Evolutionary conservation across 1,140 invertebrate species (phyloP).

Genomic region (Geopemphigus sp.): DNA sequence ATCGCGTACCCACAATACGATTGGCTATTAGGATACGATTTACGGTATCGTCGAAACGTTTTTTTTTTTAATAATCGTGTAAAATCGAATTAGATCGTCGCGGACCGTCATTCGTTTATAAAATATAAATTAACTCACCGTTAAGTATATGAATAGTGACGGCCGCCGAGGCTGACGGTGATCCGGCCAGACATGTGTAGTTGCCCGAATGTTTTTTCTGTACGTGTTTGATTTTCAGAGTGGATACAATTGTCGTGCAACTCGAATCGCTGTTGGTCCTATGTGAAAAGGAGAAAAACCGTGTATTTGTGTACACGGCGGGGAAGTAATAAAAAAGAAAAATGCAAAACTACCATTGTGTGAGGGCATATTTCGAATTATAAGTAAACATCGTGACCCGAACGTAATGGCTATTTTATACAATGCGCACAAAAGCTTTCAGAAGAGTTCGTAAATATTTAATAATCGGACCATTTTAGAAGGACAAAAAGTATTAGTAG

Average conservation of each 20-base stretch:
- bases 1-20: too few relatives aligned
- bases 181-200: conserved; percentile 58
- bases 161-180: conserved; percentile 56
- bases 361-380: background rate
- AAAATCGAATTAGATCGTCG: too few relatives aligned
- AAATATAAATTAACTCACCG: conserved; percentile 55
- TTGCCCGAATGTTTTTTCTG: conserved; percentile 58
- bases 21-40: too few relatives aligned
- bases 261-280: conserved; percentile 55
- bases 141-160: conserved; percentile 61
- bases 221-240: conserved; percentile 57
- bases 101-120: too few relatives aligned
- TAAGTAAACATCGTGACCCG: background rate
- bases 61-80: too few relatives aligned
- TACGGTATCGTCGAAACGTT: too few relatives aligned
- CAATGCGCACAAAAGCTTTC: background rate
- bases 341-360: background rate
- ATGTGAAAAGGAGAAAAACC: background rate
- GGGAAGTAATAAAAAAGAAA: background rate
- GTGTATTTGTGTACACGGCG: background rate
- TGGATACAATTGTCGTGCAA: conserved; percentile 55
- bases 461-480: background rate
- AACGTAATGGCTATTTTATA: background rate
- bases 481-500: background rate
- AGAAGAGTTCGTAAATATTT: background rate